Conservation (phyloP, 2,797 vertebrate genomes). For the Acanthurus tractus region DNA sequence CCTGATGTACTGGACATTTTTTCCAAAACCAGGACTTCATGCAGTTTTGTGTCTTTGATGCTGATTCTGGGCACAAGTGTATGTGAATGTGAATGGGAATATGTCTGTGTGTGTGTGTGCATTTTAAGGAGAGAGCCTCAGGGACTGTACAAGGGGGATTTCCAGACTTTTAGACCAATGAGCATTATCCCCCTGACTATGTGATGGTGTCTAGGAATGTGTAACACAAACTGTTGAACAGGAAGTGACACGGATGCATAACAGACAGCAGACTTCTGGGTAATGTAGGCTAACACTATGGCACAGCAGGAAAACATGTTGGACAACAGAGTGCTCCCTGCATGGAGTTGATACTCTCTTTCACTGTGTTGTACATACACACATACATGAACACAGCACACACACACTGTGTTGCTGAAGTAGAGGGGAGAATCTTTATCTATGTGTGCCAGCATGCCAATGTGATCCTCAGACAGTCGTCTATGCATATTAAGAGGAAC, state of each 20-base stretch:
- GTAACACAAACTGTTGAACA: constrained; percentile 75
- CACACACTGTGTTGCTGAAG: constrained; percentile 34
- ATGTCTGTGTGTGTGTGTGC: constrained; percentile 31
- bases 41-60: constrained; percentile 32
- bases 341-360: constrained; percentile 34
- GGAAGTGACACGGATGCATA: constrained; percentile 77
- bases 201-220: constrained; percentile 79
- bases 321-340: constrained; percentile 39
- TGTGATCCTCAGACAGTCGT: constrained; percentile 76
- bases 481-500: constrained; percentile 82
- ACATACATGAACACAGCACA: constrained; percentile 7
- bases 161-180: constrained; percentile 73
- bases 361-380: constrained; percentile 21
- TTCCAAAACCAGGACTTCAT: constrained; percentile 16
- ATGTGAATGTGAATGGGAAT: constrained; percentile 17
- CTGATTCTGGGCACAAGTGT: constrained; percentile 30
- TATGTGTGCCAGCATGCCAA: constrained; percentile 52
- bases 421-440: constrained; percentile 41
- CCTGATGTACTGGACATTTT: background rate
- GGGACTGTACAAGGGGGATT: constrained; percentile 66
- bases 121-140: constrained; percentile 43
- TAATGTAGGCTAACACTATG: constrained; percentile 70
- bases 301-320: constrained; percentile 48
- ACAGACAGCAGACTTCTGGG: constrained; percentile 71
- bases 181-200: constrained; percentile 66